phyloP scores from a whole-genome alignment of 2,797 vertebrate species.

The Bucorvus abyssinicus region DNA sequence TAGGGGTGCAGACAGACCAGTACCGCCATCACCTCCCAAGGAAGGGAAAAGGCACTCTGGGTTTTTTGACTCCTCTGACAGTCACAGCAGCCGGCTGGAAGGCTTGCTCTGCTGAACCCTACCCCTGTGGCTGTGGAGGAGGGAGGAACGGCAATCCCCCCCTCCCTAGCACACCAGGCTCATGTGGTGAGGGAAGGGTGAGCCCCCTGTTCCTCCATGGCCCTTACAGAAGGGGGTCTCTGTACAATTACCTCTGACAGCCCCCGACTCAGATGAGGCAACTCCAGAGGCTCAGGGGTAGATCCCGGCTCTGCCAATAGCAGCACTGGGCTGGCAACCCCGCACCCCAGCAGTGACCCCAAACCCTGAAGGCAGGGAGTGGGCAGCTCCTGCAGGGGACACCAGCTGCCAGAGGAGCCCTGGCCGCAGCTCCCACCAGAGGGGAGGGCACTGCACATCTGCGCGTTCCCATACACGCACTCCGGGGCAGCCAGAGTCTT shows the following conservation, averaged over 20 bases:
- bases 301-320: neutral
- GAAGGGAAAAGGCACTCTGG: neutral
- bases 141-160: neutral
- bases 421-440: neutral
- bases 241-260: neutral
- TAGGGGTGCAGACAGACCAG: neutral
- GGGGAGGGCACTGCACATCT: neutral
- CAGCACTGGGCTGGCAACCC: neutral
- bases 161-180: neutral
- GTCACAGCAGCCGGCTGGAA: neutral
- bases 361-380: neutral
- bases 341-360: neutral
- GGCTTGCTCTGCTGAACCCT: neutral
- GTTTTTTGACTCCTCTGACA: neutral
- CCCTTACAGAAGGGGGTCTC: neutral
- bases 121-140: neutral
- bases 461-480: rapidly evolving
- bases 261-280: neutral
- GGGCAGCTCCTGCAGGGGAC: neutral
- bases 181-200: neutral
- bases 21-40: neutral
- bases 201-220: rapidly evolving
- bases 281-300: neutral
- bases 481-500: neutral
- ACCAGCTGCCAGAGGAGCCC: neutral